phyloP scores from a whole-genome alignment of 1,140 invertebrate species.

The Bombus difficillimus region DNA sequence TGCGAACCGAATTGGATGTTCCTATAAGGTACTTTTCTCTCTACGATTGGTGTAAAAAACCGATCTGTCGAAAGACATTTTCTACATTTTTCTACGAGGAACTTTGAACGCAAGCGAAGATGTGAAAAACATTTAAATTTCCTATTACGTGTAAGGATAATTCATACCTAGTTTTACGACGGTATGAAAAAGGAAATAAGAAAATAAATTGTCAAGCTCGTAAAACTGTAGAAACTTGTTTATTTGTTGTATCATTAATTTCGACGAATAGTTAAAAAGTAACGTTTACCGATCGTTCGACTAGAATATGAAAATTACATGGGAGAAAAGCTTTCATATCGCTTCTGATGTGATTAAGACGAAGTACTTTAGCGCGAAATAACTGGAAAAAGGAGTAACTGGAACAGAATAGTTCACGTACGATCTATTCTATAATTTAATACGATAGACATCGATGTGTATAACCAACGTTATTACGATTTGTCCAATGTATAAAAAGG shows the following conservation, averaged over 20 bases:
- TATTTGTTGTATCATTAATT: background rate
- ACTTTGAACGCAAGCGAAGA: background rate
- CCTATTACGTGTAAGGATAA: background rate
- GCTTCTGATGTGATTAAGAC: too few species aligned
- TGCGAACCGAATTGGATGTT: constrained; percentile 36
- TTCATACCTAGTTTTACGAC: background rate
- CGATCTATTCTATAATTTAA: too few species aligned
- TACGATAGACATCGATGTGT: too few species aligned
- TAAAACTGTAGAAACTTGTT: too few species aligned
- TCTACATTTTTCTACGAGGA: background rate
- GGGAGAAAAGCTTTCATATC: too few species aligned
- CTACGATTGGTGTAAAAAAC: background rate
- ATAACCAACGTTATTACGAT: too few species aligned
- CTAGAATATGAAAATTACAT: too few species aligned
- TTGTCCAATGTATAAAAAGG: too few species aligned
- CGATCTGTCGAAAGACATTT: background rate
- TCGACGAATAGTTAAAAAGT: background rate
- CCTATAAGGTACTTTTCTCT: constrained; percentile 29
- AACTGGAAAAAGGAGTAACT: too few species aligned
- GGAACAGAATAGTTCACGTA: too few species aligned
- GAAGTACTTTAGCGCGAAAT: too few species aligned
- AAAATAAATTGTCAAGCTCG: background rate
- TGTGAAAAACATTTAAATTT: background rate
- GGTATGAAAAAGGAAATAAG: background rate
- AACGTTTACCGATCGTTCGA: too few species aligned